Evolutionary conservation across 2,797 vertebrate genomes (phyloP), one percentile per base, ranked within the genome.

Genomic region (Paedocypris micromegethes): DNA sequence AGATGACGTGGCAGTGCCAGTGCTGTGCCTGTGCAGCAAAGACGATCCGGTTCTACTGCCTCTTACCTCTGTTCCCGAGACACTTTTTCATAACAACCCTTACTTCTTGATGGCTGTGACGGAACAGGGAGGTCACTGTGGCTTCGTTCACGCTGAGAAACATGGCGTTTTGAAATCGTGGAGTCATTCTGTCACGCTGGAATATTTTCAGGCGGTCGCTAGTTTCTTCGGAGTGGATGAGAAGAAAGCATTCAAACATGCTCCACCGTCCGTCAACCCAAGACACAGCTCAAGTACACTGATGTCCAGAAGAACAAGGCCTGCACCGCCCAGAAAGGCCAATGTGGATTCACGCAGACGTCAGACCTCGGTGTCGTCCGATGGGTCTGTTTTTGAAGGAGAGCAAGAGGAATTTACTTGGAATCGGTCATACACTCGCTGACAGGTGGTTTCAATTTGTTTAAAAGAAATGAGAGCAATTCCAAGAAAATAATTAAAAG

Each of bases 391-490:
- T 9, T 46, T 59, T 9, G 62, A 6, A 59, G 84, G 87, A 9
- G 70, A 75, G 37, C 77, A 75, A 4, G 74, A 50, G 4, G 78
- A 54, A 46, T 95, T 94, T 77, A 92, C 84, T 68, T 95, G 92
- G 93, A 92, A 90, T 66, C 85, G 94, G 65, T 93, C 91, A 0
- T 92, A 93, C 65, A 96, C 93, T 0, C 88, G 88, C 66, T 94
- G 84, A 91, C 49, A 57, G 45, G 45, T 64, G 9, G 49, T 40
- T 43, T 37, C 9, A 37, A 23, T 23, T 23, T 23, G 23, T 23
- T 23, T 23, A 1, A 23, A 23, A 23, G 23, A 23, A 23, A 23
- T 23, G 23, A 23, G 23, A 23, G 23, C 23, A 1, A 23, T 23
- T 23, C 23, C 1, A 23, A 23, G 23, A 23, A 23, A 23, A 1